Evolutionary conservation across 2,113 vertebrate species (phyloP), one percentile per base, ranked within the genome.

Genomic region (Zootoca vivipara): DNA sequence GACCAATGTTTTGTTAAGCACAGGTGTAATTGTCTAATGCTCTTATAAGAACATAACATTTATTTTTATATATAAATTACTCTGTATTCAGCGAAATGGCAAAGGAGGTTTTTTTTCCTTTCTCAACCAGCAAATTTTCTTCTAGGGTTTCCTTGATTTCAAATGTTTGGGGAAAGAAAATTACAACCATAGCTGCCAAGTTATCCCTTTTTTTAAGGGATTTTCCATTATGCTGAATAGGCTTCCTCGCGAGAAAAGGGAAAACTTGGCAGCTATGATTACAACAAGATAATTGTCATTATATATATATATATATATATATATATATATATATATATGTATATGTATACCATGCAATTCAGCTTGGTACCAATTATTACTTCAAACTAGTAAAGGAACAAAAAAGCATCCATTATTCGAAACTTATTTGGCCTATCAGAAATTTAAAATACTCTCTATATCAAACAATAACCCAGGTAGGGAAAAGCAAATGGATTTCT

Each of bases 101-200:
- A 96, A 94, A 95, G 91, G 95, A 89, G 93, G n/a, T n/a, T 96
- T 97, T 73, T 93, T 93, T 95, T 22, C 58, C 35, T 97, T 98
- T 97, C 97, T 98, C 97, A 98, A 98, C 98, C 98, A 98, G 98
- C 98, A 98, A 98, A 98, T 98, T 97, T 97, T 97, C 93, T 96
- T 96, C 95, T 95, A 95, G 95, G 92, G 87, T 95, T 90, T 96
- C 94, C 93, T 96, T 95, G 92, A 96, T 97, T 94, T 94, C 93
- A 92, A 69, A 94, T 93, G 91, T 96, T 96, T 95, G 93, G 94
- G 94, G 92, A 96, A 94, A 87, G 90, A 95, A 96, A 88, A 88
- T 90, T 93, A 87, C 95, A 93, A 96, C 94, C n/a, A n/a, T n/a
- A n/a, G n/a, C n/a, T n/a, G n/a, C n/a, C n/a, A n/a, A n/a, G n/a